A percentile compares a stretch with the other conserved stretches of the same genome.
Conservation (phyloP, 1,140 invertebrate genomes). For the Phymorhynchus buccinoides region DNA sequence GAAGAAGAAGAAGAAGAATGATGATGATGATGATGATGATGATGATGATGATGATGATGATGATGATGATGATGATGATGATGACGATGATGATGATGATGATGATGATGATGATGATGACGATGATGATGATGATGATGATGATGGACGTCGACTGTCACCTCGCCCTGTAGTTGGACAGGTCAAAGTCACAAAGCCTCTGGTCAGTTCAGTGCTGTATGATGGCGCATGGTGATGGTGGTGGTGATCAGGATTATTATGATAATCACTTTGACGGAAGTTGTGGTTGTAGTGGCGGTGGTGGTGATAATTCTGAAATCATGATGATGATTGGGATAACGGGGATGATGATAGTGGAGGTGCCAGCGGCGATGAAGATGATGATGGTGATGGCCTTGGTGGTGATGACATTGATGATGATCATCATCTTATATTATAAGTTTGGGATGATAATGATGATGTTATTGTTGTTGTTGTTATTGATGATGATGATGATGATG, state of each 20-base stretch:
- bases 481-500: too few relatives aligned
- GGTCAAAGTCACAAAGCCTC: neutral
- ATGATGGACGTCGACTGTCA: neutral
- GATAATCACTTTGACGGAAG: too few relatives aligned
- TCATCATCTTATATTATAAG: too few relatives aligned
- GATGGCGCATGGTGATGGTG: too few relatives aligned
- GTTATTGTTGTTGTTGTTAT: too few relatives aligned
- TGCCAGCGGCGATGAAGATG: neutral
- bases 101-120: slow-evolving; percentile 19
- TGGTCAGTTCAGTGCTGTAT: neutral
- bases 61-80: neutral
- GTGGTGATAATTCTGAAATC: neutral
- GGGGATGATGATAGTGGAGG: neutral
- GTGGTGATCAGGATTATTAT: too few relatives aligned
- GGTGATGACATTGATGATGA: neutral
- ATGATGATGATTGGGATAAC: neutral
- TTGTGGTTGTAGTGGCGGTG: too few relatives aligned
- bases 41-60: slow-evolving; percentile 6
- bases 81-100: slow-evolving; percentile 1
- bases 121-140: slow-evolving; percentile 2
- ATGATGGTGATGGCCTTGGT: neutral
- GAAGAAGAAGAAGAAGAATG: slow-evolving; percentile 10
- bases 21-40: neutral
- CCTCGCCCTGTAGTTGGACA: too few relatives aligned
- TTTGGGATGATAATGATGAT: too few relatives aligned